phyloP scores from a whole-genome alignment of 2,888 invertebrate species.

The Portevinia maculata region DNA sequence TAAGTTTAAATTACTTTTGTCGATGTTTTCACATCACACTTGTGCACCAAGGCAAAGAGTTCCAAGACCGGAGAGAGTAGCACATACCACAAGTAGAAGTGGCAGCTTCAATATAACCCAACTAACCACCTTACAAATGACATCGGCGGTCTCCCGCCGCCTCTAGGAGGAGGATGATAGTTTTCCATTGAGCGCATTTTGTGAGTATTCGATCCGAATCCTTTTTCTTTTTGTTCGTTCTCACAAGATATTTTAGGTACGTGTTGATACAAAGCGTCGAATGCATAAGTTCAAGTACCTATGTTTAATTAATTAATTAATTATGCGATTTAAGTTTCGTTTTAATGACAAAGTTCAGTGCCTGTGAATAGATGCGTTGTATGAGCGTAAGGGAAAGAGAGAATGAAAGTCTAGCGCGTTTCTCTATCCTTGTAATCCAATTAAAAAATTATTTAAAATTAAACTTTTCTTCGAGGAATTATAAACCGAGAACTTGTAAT shows the following conservation, averaged over 20 bases:
- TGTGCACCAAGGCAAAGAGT: neutral
- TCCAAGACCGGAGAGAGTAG: neutral
- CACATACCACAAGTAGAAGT: neutral
- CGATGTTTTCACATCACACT: conserved; percentile 14
- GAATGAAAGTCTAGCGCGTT: neutral
- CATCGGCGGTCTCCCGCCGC: neutral
- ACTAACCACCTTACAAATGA: conserved; percentile 47
- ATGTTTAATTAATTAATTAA: conserved; percentile 66
- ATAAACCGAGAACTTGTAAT: neutral
- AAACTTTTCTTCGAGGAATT: conserved; percentile 37
- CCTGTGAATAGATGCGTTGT: neutral
- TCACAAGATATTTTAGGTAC: neutral
- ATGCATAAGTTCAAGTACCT: conserved; percentile 53
- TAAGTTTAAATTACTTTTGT: conserved; percentile 47
- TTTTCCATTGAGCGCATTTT: conserved; percentile 26
- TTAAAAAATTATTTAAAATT: conserved; percentile 53
- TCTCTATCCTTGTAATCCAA: conserved; percentile 48
- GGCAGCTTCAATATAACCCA: conserved; percentile 39
- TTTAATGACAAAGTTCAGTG: conserved; percentile 46
- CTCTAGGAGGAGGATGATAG: neutral
- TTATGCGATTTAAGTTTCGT: conserved; percentile 62
- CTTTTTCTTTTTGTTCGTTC: neutral
- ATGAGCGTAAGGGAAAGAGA: too few relatives aligned
- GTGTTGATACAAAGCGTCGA: neutral
- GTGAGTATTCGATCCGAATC: conserved; percentile 11